phyloP scores from a whole-genome alignment of 2,113 vertebrate genomes.

The Eulacestoma nigropectus region DNA sequence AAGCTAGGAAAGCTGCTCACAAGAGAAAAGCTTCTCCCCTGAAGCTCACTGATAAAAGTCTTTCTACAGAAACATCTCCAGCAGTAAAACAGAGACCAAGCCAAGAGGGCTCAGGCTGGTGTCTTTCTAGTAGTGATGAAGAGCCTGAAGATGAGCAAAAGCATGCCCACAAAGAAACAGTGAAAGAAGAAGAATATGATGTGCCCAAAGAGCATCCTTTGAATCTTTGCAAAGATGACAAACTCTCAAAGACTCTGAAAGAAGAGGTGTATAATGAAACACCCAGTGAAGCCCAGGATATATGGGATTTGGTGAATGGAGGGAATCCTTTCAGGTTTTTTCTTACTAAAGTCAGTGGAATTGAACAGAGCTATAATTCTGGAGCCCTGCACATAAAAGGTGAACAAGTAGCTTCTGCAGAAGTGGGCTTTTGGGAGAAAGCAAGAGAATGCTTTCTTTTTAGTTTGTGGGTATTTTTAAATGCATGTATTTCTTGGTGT shows the following conservation, averaged over 20 bases:
- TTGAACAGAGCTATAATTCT: slow-evolving; percentile 83
- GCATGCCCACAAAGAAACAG: background rate
- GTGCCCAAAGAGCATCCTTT: background rate
- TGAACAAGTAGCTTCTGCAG: slow-evolving; percentile 32
- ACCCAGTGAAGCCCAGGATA: slow-evolving; percentile 77
- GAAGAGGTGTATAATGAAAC: background rate
- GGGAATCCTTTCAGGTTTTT: slow-evolving; percentile 86
- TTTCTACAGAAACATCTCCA: background rate
- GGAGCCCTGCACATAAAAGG: slow-evolving; percentile 93
- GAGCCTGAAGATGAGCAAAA: slow-evolving; percentile 19
- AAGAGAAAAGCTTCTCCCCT: slow-evolving; percentile 74
- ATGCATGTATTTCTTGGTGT: background rate
- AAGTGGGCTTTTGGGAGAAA: background rate
- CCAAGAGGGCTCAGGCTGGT: slow-evolving; percentile 84
- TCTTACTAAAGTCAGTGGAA: slow-evolving; percentile 89
- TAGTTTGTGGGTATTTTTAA: background rate
- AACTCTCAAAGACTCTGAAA: slow-evolving; percentile 47
- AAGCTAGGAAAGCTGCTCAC: slow-evolving; percentile 77
- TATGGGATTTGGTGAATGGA: slow-evolving; percentile 74
- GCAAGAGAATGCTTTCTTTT: background rate
- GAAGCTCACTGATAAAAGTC: slow-evolving; percentile 40
- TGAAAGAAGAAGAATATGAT: background rate
- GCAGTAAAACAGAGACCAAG: slow-evolving; percentile 74
- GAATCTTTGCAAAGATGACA: background rate
- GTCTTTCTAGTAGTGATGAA: slow-evolving; percentile 91